Percentiles rank a stretch among this genome's conserved stretches.
Evolutionary conservation across 2,797 vertebrate species (phyloP).

Genomic region (Anas capensis): DNA sequence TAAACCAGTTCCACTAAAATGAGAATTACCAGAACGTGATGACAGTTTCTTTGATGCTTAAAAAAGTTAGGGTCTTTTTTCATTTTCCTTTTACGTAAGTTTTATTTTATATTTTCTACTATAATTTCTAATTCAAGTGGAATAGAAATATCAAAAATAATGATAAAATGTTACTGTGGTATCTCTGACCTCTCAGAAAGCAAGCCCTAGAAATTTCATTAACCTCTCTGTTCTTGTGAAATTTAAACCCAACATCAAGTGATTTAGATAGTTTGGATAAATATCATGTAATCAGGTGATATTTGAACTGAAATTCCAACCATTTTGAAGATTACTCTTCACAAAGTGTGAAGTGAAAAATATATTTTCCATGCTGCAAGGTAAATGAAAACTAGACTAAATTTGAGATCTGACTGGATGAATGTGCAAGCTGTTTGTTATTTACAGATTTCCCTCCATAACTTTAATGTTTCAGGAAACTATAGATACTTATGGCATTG

Average conservation of each 20-base stretch:
- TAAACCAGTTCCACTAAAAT: background rate
- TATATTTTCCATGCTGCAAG: background rate
- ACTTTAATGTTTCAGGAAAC: background rate
- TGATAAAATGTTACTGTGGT: background rate
- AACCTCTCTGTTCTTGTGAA: background rate
- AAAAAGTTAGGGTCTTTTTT: background rate
- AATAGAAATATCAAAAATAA: conserved; percentile 1
- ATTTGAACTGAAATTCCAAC: conserved; percentile 13
- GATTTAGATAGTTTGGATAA: background rate
- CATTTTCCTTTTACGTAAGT: background rate
- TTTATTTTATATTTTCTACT: conserved; percentile 14
- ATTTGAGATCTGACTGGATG: background rate
- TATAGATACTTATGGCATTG: background rate
- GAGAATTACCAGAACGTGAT: conserved; percentile 14
- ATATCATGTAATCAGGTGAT: background rate
- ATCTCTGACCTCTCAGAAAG: conserved; percentile 12
- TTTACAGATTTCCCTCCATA: background rate
- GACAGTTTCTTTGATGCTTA: background rate
- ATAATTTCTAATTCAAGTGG: background rate
- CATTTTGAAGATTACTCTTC: background rate
- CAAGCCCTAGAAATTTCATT: conserved; percentile 39
- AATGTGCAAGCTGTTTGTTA: background rate
- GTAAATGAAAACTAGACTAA: background rate
- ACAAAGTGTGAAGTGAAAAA: background rate
- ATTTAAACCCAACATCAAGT: conserved; percentile 10